Conservation (phyloP, 2,113 vertebrate genomes). For the Nibea coibor region DNA sequence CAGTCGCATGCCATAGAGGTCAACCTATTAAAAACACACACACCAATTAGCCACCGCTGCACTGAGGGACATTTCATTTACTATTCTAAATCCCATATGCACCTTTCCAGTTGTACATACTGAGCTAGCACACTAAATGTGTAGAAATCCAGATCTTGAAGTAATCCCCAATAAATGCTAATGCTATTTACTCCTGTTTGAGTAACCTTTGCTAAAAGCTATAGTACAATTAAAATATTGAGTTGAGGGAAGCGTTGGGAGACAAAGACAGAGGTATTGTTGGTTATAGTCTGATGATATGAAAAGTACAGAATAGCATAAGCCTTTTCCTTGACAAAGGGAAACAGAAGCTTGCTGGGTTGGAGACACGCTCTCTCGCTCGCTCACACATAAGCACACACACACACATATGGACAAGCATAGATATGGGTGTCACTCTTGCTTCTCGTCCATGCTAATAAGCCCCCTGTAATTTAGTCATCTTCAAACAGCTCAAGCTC, state of each 20-base stretch:
- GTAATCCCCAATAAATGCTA: neutral
- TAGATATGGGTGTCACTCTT: slow-evolving; percentile 49
- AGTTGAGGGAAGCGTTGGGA: neutral
- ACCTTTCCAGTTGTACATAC: neutral
- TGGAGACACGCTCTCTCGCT: slow-evolving; percentile 12
- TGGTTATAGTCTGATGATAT: neutral
- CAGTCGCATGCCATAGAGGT: too few species aligned
- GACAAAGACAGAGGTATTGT: neutral
- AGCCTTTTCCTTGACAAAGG: slow-evolving; percentile 22
- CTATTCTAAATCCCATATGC: neutral
- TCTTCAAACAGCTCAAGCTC: slow-evolving; percentile 41
- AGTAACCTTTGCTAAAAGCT: neutral
- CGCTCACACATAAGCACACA: slow-evolving; percentile 20
- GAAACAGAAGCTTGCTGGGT: slow-evolving; percentile 26
- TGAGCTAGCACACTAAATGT: neutral
- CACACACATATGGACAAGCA: slow-evolving; percentile 32
- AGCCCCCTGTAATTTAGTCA: slow-evolving; percentile 59
- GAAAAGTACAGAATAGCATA: neutral
- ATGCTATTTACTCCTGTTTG: neutral
- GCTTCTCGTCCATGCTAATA: slow-evolving; percentile 67
- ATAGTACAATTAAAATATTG: neutral
- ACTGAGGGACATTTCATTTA: neutral
- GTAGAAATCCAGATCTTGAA: neutral
- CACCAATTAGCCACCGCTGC: neutral
- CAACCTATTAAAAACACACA: neutral